Conservation (phyloP, 1,140 invertebrate genomes). For the Argopecten irradians region DNA sequence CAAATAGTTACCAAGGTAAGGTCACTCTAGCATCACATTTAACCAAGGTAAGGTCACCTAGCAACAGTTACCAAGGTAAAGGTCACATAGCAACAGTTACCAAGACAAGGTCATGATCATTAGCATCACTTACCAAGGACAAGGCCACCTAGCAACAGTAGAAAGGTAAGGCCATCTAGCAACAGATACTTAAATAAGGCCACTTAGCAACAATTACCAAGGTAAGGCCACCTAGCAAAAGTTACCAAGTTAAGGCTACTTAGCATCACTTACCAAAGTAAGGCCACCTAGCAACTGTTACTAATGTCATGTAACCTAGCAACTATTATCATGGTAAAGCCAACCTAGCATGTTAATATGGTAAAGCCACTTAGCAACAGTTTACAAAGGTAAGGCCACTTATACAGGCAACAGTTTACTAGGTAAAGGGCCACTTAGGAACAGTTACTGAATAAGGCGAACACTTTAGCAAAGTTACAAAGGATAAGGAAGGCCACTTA, state of each 20-base stretch:
- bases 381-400: background rate
- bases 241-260: background rate
- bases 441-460: too few species aligned
- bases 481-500: background rate
- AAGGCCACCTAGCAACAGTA: background rate
- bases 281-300: background rate
- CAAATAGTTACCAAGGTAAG: too few species aligned
- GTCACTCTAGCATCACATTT: too few species aligned
- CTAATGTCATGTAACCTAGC: background rate
- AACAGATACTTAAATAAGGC: background rate
- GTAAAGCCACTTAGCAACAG: background rate
- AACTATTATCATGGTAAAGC: background rate
- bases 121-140: background rate
- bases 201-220: background rate
- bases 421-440: too few species aligned
- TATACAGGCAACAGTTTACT: too few species aligned
- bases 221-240: background rate
- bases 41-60: too few species aligned
- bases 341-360: too few species aligned
- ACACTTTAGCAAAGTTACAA: too few species aligned
- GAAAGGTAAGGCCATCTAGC: background rate
- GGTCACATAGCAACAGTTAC: slow-evolving; percentile 21
- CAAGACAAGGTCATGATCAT: too few species aligned
- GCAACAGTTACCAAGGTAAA: too few species aligned
- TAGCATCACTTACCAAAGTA: background rate